Percentiles rank a stretch among this genome's conserved stretches.
Conservation (phyloP, 2,113 vertebrate genomes). For the Prunella himalayana region DNA sequence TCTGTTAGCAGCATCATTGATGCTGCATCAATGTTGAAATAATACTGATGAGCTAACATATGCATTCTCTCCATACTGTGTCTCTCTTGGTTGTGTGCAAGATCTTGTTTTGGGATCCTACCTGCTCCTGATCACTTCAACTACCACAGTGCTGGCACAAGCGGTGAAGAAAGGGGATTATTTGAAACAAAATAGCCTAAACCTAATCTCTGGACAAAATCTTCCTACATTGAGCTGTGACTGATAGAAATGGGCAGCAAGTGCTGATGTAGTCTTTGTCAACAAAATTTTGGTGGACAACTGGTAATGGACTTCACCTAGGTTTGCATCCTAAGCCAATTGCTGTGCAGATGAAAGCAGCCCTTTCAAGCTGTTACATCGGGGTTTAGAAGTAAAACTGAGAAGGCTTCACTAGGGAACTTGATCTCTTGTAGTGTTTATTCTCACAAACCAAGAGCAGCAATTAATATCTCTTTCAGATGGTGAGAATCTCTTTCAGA, state of each 20-base stretch:
- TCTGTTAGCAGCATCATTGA: background rate
- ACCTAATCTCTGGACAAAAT: background rate
- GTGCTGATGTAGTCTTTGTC: background rate
- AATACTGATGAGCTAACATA: background rate
- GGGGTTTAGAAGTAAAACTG: constrained; percentile 33
- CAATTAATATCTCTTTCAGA: constrained; percentile 65
- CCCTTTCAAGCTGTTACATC: constrained; percentile 13
- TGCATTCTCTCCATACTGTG: background rate
- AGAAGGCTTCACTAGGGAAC: constrained; percentile 46
- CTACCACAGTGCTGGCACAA: background rate
- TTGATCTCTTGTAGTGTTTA: constrained; percentile 58
- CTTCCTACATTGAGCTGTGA: background rate
- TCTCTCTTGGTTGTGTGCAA: background rate
- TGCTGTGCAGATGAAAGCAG: constrained; percentile 2
- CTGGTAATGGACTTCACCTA: background rate
- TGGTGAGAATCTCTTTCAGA: constrained; percentile 61
- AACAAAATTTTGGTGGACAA: background rate
- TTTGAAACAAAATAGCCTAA: background rate
- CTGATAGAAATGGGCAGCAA: background rate
- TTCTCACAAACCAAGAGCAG: constrained; percentile 59
- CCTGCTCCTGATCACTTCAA: background rate
- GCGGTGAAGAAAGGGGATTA: background rate
- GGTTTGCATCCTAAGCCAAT: background rate
- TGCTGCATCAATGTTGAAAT: background rate
- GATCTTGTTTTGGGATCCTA: background rate